Evolutionary conservation across 1,140 invertebrate genomes (phyloP).

Genomic region (Drosophila bocqueti): DNA sequence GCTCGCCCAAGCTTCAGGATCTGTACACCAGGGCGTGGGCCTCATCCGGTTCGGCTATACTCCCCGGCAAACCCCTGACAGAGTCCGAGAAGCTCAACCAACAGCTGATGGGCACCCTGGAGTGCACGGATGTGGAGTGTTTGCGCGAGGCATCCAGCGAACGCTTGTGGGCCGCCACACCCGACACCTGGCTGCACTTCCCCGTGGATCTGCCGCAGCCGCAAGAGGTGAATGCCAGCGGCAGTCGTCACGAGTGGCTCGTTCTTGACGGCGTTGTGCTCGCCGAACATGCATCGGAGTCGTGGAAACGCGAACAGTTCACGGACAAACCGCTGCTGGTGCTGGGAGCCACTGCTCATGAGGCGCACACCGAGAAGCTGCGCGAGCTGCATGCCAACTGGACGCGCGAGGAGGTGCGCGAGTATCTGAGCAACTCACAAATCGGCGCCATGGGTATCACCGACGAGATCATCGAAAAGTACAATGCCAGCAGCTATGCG

Average conservation of each 20-base stretch:
- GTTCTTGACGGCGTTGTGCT: conserved; percentile 90
- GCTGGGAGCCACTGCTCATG: conserved; percentile 90
- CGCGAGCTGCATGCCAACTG: conserved; percentile 87
- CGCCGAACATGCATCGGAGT: conserved; percentile 87
- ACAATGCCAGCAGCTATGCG: conserved; percentile 88
- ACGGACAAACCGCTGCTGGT: conserved; percentile 87
- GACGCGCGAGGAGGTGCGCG: conserved; percentile 87
- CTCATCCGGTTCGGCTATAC: conserved; percentile 90
- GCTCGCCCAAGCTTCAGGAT: conserved; percentile 87
- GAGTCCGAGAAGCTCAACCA: conserved; percentile 88
- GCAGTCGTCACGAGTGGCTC: conserved; percentile 90
- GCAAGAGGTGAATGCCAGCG: conserved; percentile 85
- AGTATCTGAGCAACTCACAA: conserved; percentile 88
- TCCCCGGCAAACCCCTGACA: conserved; percentile 87
- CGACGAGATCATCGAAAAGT: conserved; percentile 87
- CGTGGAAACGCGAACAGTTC: conserved; percentile 85
- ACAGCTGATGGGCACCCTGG: conserved; percentile 86
- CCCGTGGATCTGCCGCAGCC: conserved; percentile 87
- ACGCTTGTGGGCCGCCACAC: conserved; percentile 88
- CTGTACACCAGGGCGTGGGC: conserved; percentile 91
- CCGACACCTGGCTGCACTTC: conserved; percentile 89
- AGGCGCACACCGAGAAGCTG: conserved; percentile 87
- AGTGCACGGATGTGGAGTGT: conserved; percentile 87
- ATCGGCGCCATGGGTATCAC: conserved; percentile 87
- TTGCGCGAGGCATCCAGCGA: conserved; percentile 87